Base-by-base conservation (phyloP, 2,888 invertebrate genomes). In the Leucozona laternaria region DNA sequence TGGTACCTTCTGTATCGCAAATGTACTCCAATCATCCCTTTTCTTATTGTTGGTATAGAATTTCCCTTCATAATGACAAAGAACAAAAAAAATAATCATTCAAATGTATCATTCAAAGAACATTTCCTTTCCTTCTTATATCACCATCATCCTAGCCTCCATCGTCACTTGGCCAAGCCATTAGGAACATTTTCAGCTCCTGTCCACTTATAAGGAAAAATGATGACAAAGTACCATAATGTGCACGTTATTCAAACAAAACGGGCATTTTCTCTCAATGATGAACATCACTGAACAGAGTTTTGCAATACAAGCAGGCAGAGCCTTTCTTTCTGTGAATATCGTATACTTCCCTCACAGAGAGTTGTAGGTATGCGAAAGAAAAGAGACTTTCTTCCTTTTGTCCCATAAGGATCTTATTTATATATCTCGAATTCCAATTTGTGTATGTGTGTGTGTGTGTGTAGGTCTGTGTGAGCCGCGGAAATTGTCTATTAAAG, bases 401-500 rank as follows among this genome's bases (percentile, higher is more conserved):
- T 81, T 55, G 31, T 31, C 66, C 57, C 34, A 66, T 11, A 37
- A 48, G 48, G 66, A 31, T 37, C 60, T 31, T 31, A 31, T 31
- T 31, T 31, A 31, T 31, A 31, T 79, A 79, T 83, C 73, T 75
- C 57, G 48, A 50, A 20, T 17, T 48, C 22, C 72, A 50, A 68
- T 76, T 77, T 73, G 66, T 73, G 45, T 73, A 43, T 11, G 28
- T 25, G 17, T 31, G 28, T n/a, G 8, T 28, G 15, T 5, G 15
- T n/a, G 25, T 62, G 8, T 28, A 8, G 34, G 15, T 48, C 22
- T 50, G 34, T 50, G 20, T 37, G 48, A 48, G 70, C 55, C 81
- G 77, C 85, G 85, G 85, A 85, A 85, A 85, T 85, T 81, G 85
- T 81, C 85, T 81, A 85, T 85, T 85, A 85, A 79, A 40, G 37